Conservation (phyloP, 2,888 invertebrate species). For the Drosophila melanocephala region DNA sequence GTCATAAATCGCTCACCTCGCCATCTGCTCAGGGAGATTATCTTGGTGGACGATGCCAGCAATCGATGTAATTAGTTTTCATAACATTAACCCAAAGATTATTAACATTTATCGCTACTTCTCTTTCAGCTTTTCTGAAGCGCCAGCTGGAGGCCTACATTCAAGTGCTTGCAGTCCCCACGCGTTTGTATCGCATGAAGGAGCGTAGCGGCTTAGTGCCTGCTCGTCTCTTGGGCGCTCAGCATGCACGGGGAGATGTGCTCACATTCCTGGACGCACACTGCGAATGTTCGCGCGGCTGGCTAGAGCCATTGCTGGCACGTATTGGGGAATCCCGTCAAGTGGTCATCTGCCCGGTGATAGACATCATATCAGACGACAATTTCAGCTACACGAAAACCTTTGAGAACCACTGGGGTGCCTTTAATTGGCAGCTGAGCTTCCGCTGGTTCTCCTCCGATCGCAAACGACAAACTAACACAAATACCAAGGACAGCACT, state of each 20-base stretch:
- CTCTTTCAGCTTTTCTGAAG: conserved; percentile 87
- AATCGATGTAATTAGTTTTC: conserved; percentile 88
- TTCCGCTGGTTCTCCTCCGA: conserved; percentile 87
- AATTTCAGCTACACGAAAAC: conserved; percentile 97
- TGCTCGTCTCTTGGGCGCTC: conserved; percentile 92
- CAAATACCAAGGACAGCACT: conserved; percentile 86
- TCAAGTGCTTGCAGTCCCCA: conserved; percentile 87
- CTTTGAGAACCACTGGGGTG: conserved; percentile 97
- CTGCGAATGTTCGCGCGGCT: conserved; percentile 95
- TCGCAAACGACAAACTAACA: conserved; percentile 55
- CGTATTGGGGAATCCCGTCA: conserved; percentile 85
- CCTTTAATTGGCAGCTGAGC: conserved; percentile 98
- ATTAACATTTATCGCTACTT: background rate
- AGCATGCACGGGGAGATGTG: conserved; percentile 90
- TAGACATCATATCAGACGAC: conserved; percentile 97
- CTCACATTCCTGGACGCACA: conserved; percentile 98
- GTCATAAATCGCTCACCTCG: conserved; percentile 95
- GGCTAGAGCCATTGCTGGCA: conserved; percentile 91
- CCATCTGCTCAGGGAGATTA: conserved; percentile 91
- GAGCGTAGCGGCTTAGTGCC: conserved; percentile 92
- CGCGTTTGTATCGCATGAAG: conserved; percentile 88
- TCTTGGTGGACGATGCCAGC: conserved; percentile 95
- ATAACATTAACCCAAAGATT: background rate
- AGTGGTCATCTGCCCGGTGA: conserved; percentile 89
- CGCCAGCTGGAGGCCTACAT: conserved; percentile 90